A percentile compares a stretch with the other conserved stretches of the same genome.
Evolutionary conservation across 1,140 invertebrate species (phyloP).

Genomic region (Episyrphus balteatus): DNA sequence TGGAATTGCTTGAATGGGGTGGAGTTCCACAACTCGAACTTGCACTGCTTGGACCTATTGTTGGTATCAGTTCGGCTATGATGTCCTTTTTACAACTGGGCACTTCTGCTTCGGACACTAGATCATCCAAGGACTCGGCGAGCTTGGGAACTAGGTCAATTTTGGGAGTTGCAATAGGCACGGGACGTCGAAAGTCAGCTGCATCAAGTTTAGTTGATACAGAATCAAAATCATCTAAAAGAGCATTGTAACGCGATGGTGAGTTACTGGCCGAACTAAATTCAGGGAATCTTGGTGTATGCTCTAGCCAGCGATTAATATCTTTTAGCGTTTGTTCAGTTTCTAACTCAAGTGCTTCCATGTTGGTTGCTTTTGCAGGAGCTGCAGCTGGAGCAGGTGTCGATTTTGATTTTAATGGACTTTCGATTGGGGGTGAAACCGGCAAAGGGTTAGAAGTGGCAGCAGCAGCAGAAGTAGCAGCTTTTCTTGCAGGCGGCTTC

Average conservation of each 20-base stretch:
- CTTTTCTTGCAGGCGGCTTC: constrained; percentile 10
- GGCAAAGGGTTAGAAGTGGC: too few relatives aligned
- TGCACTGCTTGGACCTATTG: constrained; percentile 17
- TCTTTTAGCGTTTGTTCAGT: constrained; percentile 78
- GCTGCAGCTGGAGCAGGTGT: constrained; percentile 23
- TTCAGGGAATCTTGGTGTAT: constrained; percentile 60
- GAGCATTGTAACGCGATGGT: constrained; percentile 43
- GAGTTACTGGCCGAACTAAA: constrained; percentile 64
- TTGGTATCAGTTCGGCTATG: constrained; percentile 17
- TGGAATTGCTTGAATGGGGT: constrained; percentile 30
- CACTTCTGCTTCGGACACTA: constrained; percentile 16
- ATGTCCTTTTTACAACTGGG: constrained; percentile 11
- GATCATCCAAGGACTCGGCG: constrained; percentile 24
- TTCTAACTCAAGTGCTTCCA: constrained; percentile 63
- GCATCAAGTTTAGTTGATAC: constrained; percentile 26
- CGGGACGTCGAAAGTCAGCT: constrained; percentile 27
- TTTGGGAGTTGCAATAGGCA: constrained; percentile 23
- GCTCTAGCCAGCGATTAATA: constrained; percentile 78
- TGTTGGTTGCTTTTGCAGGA: constrained; percentile 46
- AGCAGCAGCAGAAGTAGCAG: too few relatives aligned
- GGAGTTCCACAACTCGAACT: constrained; percentile 30
- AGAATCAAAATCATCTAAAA: constrained; percentile 41
- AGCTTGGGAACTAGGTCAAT: constrained; percentile 26
- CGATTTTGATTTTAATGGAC: not conserved
- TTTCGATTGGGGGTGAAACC: not conserved